These are phyloP conservation scores for Lepus europaeus DNA, from an alignment of 2,113 vertebrate genomes.

Conservation along the genomic window DNA sequence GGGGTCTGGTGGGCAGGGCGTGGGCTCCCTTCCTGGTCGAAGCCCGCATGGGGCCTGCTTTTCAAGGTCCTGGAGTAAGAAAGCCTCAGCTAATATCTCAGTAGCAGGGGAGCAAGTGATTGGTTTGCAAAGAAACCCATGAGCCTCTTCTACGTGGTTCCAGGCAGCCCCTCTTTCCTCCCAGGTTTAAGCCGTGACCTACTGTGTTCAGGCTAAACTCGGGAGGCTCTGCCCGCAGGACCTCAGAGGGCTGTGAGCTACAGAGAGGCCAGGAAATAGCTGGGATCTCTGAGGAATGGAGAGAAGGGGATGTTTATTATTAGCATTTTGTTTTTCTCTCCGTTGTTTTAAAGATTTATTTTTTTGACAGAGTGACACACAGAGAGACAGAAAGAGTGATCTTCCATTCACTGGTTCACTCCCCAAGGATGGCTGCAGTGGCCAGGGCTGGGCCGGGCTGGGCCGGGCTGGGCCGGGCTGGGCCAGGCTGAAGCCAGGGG, in stretches of 20 bases:
- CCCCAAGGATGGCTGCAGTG: no score
- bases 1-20: neutral
- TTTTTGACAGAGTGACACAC: neutral
- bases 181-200: neutral
- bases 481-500: no score
- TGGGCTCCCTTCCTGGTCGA: neutral
- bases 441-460: no score
- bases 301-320: neutral
- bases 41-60: neutral
- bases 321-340: neutral
- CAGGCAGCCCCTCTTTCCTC: neutral
- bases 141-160: neutral
- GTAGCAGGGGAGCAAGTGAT: neutral
- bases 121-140: conserved; percentile 24
- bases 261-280: neutral
- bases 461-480: no score
- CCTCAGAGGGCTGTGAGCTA: neutral
- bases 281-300: neutral
- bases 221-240: neutral
- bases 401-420: no score
- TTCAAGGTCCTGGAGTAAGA: neutral
- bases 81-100: neutral
- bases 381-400: no score
- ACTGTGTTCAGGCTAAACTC: neutral
- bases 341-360: neutral